A percentile compares a stretch with the other conserved stretches of the same genome.
Evolutionary conservation across 2,888 invertebrate species (phyloP).

Genomic region (Minunthozetes semirufus): DNA sequence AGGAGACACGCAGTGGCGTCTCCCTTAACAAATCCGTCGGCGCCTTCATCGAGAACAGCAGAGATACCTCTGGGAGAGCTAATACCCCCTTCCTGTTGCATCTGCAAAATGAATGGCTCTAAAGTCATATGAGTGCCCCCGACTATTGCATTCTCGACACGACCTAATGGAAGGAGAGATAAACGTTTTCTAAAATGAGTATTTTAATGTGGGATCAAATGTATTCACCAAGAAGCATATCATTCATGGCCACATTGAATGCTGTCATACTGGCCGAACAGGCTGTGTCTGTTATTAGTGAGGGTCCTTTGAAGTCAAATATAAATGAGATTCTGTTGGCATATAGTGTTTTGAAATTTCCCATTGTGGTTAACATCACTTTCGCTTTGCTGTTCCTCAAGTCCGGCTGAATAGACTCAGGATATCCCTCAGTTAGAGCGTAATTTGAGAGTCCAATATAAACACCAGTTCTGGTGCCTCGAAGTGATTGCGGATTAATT

Average conservation of each 20-base stretch:
- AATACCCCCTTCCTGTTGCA: constrained; percentile 84
- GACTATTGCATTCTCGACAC: constrained; percentile 80
- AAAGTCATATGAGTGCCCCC: constrained; percentile 52
- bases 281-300: constrained; percentile 36
- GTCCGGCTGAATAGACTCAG: constrained; percentile 61
- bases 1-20: too few relatives aligned
- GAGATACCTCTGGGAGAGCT: constrained; percentile 81
- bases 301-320: constrained; percentile 73
- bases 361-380: constrained; percentile 62
- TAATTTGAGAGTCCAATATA: constrained; percentile 86
- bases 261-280: constrained; percentile 35
- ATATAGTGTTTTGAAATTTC: constrained; percentile 83
- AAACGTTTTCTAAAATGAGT: constrained; percentile 65
- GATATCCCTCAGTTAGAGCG: constrained; percentile 85
- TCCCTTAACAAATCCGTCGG: constrained; percentile 78
- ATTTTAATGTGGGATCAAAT: too few relatives aligned
- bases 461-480: constrained; percentile 85
- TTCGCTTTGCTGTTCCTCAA: constrained; percentile 76
- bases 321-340: constrained; percentile 87
- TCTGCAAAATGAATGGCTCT: constrained; percentile 56
- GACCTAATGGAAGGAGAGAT: too few relatives aligned
- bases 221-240: constrained; percentile 74
- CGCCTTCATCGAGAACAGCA: constrained; percentile 76
- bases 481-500: constrained; percentile 70
- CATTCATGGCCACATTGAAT: constrained; percentile 52